Conservation (phyloP, 2,888 invertebrate species). For the Pseudococcus jackbeardsleyi region DNA sequence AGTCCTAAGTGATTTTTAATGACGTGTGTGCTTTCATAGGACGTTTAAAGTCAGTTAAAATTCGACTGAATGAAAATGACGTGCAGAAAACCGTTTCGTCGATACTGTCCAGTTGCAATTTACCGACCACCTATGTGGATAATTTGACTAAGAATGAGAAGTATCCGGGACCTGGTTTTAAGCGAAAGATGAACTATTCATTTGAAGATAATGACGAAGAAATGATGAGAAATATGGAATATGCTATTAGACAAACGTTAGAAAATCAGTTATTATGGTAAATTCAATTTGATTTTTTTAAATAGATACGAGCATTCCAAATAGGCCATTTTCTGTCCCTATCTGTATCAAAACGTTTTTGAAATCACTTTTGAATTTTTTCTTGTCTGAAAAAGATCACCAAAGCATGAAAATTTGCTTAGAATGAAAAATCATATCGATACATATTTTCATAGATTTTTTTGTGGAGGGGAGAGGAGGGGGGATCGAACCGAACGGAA, state of each 20-base stretch:
- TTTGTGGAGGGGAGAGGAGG: too few relatives aligned
- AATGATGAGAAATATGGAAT: not conserved
- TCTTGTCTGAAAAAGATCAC: too few relatives aligned
- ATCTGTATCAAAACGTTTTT: not conserved
- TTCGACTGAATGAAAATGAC: conserved; percentile 79
- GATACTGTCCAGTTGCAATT: conserved; percentile 84
- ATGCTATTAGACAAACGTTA: conserved; percentile 1
- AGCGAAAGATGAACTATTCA: conserved; percentile 33
- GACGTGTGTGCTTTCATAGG: conserved; percentile 70
- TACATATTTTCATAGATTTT: too few relatives aligned
- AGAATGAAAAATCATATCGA: too few relatives aligned
- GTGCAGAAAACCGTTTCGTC: conserved; percentile 81
- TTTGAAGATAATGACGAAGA: not conserved
- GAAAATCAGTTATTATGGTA: conserved; percentile 44
- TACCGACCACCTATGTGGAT: conserved; percentile 89
- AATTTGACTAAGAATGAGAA: conserved; percentile 73
- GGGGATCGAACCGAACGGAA: too few relatives aligned
- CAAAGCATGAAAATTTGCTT: too few relatives aligned
- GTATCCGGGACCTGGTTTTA: not conserved
- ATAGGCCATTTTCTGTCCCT: conserved; percentile 65
- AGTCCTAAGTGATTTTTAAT: not conserved
- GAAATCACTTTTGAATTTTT: too few relatives aligned
- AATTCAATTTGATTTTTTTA: not conserved
- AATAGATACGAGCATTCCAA: not conserved
- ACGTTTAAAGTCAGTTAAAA: conserved; percentile 81